A percentile compares a stretch with the other conserved stretches of the same genome.
These are phyloP conservation scores for Idris sp. DNA, from an alignment of 1,140 invertebrate species.

Conservation along the genomic window DNA sequence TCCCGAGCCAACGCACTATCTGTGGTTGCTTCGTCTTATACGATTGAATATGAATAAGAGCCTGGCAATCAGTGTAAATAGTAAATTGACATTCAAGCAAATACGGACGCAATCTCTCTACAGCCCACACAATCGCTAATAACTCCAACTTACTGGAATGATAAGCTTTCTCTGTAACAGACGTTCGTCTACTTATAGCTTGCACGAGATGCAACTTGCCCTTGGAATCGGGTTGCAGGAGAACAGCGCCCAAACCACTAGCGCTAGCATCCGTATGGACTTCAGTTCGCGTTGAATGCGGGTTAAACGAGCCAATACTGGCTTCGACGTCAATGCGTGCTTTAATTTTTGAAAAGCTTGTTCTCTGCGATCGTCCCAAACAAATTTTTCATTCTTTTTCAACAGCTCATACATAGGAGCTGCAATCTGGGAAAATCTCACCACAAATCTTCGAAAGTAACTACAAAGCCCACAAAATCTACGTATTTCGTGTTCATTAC, in stretches of 20 bases:
- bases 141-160: constrained; percentile 3
- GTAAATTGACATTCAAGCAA: background rate
- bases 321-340: background rate
- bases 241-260: background rate
- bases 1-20: background rate
- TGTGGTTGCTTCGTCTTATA: background rate
- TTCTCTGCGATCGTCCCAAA: background rate
- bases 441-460: constrained; percentile 12
- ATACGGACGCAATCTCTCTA: background rate
- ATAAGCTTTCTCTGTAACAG: background rate
- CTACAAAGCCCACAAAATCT: constrained; percentile 8
- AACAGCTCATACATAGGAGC: constrained; percentile 6
- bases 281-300: background rate
- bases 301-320: background rate
- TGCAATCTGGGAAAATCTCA: background rate
- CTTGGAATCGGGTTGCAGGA: background rate
- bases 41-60: background rate
- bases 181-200: background rate
- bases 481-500: constrained; percentile 9
- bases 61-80: constrained; percentile 3
- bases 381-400: background rate
- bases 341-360: background rate
- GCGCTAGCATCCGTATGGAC: background rate
- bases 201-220: background rate
- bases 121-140: background rate